A percentile compares a stretch with the other conserved stretches of the same genome.
phyloP scores from a whole-genome alignment of 2,888 invertebrate genomes.

The Hanleya hanleyi region DNA sequence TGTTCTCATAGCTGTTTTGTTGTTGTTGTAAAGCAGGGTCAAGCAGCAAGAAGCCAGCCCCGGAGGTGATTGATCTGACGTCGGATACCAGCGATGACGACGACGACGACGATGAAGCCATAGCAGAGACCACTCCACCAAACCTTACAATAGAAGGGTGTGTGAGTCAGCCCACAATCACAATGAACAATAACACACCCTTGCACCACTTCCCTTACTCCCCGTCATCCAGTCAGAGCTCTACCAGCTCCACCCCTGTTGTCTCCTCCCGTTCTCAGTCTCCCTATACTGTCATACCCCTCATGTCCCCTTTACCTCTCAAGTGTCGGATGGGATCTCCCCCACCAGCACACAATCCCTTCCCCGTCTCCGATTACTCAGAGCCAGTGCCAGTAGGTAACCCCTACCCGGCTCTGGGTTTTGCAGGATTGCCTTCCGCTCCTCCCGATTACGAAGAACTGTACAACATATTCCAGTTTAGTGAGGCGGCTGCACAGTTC shows the following conservation, averaged over 20 bases:
- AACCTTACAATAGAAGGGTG: background rate
- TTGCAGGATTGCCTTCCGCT: background rate
- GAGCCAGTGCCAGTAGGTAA: background rate
- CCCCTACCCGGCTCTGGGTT: background rate
- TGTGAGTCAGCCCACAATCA: background rate
- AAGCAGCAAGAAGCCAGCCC: conserved; percentile 39
- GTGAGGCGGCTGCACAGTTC: background rate
- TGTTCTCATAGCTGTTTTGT: too few relatives aligned
- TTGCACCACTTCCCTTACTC: too few relatives aligned
- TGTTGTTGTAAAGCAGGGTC: too few relatives aligned
- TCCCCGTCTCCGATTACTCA: background rate
- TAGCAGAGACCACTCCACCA: background rate
- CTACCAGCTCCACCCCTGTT: too few relatives aligned
- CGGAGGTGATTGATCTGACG: conserved; percentile 67
- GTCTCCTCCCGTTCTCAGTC: background rate
- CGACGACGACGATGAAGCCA: conserved; percentile 51
- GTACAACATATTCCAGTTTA: background rate
- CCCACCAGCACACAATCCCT: background rate
- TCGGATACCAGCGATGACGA: conserved; percentile 62
- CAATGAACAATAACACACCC: too few relatives aligned
- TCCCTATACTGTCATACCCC: background rate
- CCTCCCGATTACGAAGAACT: background rate
- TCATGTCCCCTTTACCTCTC: background rate
- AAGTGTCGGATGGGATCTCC: background rate
- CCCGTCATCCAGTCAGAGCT: background rate